Evolutionary conservation across 2,888 invertebrate species (phyloP), one percentile per base, ranked within the genome.

Genomic region (Ochropleura leucogaster): DNA sequence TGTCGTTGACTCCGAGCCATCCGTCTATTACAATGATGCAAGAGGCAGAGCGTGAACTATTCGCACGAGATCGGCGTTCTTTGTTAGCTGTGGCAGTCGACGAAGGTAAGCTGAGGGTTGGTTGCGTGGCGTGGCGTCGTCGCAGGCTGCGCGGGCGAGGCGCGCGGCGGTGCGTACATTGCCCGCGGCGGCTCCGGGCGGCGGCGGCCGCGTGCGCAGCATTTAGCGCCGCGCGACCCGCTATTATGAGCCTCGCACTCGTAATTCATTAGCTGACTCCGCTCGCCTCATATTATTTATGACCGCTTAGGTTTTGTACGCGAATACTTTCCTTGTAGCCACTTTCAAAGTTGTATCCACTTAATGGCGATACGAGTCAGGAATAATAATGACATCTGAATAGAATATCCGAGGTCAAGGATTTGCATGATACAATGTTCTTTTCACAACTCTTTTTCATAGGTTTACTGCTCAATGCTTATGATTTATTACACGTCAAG

Each of bases 231-330:
- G 88, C 86, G 89, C 90, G 90, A 89, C 88, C 90, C 89, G 88
- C 92, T 92, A 94, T 93, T 94, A 93, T 92, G 89, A 90, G 88
- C 76, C 91, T 91, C 88, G 90, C 91, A 87, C 89, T 91, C 90
- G 93, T 95, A 95, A 95, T 95, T 96, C 95, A 96, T 95, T 95
- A 95, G 93, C 88, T 88, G 92, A 92, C 93, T 94, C 90, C 89
- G 91, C 92, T 93, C 92, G 92, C 92, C 81, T 91, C 90, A 84
- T 89, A 92, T 94, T 95, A 96, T 96, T 96, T 95, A 95, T 93
- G 92, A 90, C 90, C 88, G 91, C 93, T 94, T 91, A 93, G 88
- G 92, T 93, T 94, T 93, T 93, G 93, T 94, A 90, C 90, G 89
- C 89, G 91, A 91, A 92, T 91, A 92, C 92, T 93, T 90, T 91